Conservation (phyloP, 1,140 invertebrate species). For the Cydia fagiglandana region DNA sequence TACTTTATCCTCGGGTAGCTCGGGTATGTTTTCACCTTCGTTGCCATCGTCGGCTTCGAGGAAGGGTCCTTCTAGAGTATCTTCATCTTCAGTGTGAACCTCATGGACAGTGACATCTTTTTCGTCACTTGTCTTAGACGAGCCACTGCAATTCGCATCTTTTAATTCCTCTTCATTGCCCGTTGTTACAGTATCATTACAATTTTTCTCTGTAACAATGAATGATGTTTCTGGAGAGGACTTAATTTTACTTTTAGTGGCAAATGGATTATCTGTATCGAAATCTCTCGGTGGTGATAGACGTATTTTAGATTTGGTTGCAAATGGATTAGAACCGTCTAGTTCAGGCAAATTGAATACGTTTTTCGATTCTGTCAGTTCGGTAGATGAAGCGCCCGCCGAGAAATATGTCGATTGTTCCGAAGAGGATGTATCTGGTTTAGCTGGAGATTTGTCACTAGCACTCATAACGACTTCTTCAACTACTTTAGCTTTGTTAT, state of each 20-base stretch:
- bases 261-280: slow-evolving; percentile 39
- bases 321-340: slow-evolving; percentile 64
- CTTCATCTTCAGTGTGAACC: slow-evolving; percentile 70
- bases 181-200: slow-evolving; percentile 12
- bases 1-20: slow-evolving; percentile 44
- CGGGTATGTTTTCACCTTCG: slow-evolving; percentile 43
- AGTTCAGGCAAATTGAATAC: slow-evolving; percentile 65
- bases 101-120: slow-evolving; percentile 52
- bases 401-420: slow-evolving; percentile 51
- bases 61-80: slow-evolving; percentile 75
- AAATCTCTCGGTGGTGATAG: slow-evolving; percentile 41
- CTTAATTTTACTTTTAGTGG: slow-evolving; percentile 38
- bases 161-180: slow-evolving; percentile 39
- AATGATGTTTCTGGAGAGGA: slow-evolving; percentile 35
- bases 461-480: slow-evolving; percentile 3
- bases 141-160: slow-evolving; percentile 44
- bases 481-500: background rate
- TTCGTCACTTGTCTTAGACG: slow-evolving; percentile 52
- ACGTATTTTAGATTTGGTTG: slow-evolving; percentile 54
- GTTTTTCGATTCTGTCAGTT: slow-evolving; percentile 45
- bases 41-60: slow-evolving; percentile 56
- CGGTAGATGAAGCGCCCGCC: slow-evolving; percentile 44
- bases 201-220: background rate
- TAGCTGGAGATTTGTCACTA: background rate
- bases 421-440: slow-evolving; percentile 40